phyloP scores from a whole-genome alignment of 2,888 invertebrate genomes.

The Selenia dentaria region DNA sequence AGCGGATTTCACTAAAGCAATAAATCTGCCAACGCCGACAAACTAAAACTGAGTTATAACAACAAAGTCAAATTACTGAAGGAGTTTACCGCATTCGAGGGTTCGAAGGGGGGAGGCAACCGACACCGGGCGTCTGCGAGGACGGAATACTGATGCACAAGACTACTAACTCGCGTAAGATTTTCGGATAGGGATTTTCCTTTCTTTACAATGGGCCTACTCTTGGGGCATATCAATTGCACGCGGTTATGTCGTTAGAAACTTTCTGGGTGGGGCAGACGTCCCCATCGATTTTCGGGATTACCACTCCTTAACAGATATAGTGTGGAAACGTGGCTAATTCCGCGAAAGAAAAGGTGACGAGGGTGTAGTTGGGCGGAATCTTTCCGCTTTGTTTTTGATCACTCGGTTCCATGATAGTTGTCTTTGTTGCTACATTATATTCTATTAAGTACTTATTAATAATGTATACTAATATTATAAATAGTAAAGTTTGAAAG shows the following conservation, averaged over 20 bases:
- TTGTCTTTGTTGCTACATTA: neutral
- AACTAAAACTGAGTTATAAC: constrained; percentile 83
- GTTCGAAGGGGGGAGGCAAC: constrained; percentile 53
- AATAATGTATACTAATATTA: too few relatives aligned
- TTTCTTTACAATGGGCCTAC: constrained; percentile 85
- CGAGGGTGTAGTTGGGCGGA: constrained; percentile 21
- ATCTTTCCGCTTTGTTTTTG: constrained; percentile 21
- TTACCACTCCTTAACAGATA: constrained; percentile 51
- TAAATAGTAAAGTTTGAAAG: too few relatives aligned
- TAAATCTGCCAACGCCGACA: constrained; percentile 80
- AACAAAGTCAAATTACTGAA: constrained; percentile 84
- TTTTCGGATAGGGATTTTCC: constrained; percentile 83
- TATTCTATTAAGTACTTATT: too few relatives aligned
- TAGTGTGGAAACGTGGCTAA: constrained; percentile 38
- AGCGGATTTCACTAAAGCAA: constrained; percentile 73
- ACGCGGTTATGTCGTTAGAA: constrained; percentile 85
- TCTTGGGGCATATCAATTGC: constrained; percentile 84
- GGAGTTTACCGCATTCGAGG: constrained; percentile 75
- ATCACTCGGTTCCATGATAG: constrained; percentile 9
- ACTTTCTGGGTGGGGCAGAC: constrained; percentile 69
- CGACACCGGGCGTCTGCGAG: constrained; percentile 68
- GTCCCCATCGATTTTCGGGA: constrained; percentile 75
- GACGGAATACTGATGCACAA: constrained; percentile 75
- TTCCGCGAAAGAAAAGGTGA: constrained; percentile 28
- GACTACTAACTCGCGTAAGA: constrained; percentile 79